Evolutionary conservation across 35 echinoderm and acorn worm species (phyloP), one percentile per base, ranked within the genome.

Genomic region (Heliocidaris erythrogramma): DNA sequence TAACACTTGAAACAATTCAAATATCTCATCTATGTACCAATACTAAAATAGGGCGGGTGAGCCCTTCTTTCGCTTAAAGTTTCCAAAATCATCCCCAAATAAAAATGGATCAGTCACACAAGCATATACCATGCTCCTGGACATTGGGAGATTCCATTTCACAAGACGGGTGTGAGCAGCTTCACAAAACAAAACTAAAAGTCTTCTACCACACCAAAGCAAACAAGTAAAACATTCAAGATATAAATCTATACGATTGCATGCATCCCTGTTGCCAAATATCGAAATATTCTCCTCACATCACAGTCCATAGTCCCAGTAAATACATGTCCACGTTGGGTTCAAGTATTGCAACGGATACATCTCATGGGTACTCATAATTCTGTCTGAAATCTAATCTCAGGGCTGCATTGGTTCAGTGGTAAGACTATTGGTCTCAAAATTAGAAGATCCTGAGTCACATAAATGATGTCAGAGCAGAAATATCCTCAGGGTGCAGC

Each of bases 211-310:
- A 47, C 32, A 49, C 31, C 32, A n/a, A 90, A 90, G 35, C 88
- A 16, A 90, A 9, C 13, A 16, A 47, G 21, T 47, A 31, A 47
- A 47, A 47, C 88, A 32, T 49, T 48, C 52, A 84, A 27, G 16
- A 32, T 85, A 71, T 61, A 94, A 94, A 61, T 48, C 18, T 48
- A n/a, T 35, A 5, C 49, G 86, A 94, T 94, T 69, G 56, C 32
- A 42, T 60, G 42, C 32, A 52, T 90, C 86, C 42, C 85, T 49
- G 60, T 49, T 94, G 61, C 35, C 32, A 95, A 89, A n/a, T 31
- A 86, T 88, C 86, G 8, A 78, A 78, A 78, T n/a, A 78, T 24
- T 78, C 8, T 56, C 52, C 14, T n/a, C 18, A 78, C 65, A 78
- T 27, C 65, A 78, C 21, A n/a, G n/a, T 78, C n/a, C 14, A n/a